Percentiles rank a stretch among this genome's conserved stretches.
phyloP scores from a whole-genome alignment of 2,113 vertebrate species.

The Nicator chloris region DNA sequence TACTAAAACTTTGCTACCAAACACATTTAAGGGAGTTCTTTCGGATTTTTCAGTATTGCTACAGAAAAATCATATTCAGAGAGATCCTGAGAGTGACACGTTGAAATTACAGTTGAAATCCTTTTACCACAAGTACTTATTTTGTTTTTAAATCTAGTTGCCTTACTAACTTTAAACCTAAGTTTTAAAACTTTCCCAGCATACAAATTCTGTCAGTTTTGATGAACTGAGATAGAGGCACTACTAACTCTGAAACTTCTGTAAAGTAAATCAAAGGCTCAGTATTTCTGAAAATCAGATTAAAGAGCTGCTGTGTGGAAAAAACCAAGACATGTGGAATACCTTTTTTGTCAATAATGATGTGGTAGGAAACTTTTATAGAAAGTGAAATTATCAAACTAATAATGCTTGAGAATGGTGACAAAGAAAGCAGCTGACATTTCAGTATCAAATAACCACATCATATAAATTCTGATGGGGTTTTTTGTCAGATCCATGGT shows the following conservation, averaged over 20 bases:
- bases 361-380: neutral
- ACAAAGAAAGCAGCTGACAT: neutral
- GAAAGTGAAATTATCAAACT: neutral
- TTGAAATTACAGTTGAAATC: neutral
- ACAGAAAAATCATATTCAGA: neutral
- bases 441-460: neutral
- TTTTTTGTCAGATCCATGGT: neutral
- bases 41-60: neutral
- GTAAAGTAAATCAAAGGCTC: neutral
- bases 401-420: neutral
- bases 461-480: neutral
- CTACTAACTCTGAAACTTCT: neutral
- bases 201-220: neutral
- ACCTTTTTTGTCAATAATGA: neutral
- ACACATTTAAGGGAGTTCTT: neutral
- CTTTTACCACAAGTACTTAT: neutral
- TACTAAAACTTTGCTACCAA: neutral
- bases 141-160: neutral
- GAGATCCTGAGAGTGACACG: neutral
- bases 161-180: neutral
- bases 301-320: neutral
- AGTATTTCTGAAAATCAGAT: neutral
- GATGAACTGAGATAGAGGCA: neutral
- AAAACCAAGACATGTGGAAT: neutral
- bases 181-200: neutral